Conservation (phyloP, 2,113 vertebrate genomes). For the Okapia johnstoni region DNA sequence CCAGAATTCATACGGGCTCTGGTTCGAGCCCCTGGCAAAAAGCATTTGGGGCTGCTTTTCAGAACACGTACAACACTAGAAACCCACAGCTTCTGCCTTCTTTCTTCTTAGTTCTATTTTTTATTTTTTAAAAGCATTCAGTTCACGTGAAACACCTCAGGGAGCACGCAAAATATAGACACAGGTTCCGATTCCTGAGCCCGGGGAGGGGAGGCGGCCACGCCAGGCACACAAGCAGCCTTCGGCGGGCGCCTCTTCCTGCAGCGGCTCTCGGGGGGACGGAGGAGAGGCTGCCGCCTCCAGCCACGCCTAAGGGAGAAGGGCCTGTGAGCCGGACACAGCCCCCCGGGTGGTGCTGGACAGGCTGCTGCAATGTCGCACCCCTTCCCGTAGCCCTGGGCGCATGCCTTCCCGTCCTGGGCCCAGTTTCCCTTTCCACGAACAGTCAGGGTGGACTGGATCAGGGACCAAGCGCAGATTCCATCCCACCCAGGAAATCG, state of each 20-base stretch:
- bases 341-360: background rate
- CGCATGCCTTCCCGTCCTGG: fast-evolving
- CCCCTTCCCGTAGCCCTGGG: background rate
- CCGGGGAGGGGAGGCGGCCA: too few species aligned
- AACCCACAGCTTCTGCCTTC: background rate
- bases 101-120: background rate
- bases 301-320: background rate
- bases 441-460: too few species aligned
- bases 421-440: background rate
- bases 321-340: background rate
- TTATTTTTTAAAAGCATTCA: background rate
- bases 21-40: background rate
- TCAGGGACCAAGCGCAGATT: background rate
- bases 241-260: fast-evolving
- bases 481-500: background rate
- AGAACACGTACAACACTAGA: background rate
- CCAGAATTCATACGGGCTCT: background rate
- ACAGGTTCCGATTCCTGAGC: too few species aligned
- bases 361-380: fast-evolving
- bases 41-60: background rate
- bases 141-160: background rate
- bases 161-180: background rate
- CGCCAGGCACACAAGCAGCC: fast-evolving
- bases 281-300: background rate
- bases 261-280: background rate